A percentile compares a stretch with the other conserved stretches of the same genome.
Evolutionary conservation across 2,113 vertebrate genomes (phyloP).

Genomic region (Sphyrna mokarran): DNA sequence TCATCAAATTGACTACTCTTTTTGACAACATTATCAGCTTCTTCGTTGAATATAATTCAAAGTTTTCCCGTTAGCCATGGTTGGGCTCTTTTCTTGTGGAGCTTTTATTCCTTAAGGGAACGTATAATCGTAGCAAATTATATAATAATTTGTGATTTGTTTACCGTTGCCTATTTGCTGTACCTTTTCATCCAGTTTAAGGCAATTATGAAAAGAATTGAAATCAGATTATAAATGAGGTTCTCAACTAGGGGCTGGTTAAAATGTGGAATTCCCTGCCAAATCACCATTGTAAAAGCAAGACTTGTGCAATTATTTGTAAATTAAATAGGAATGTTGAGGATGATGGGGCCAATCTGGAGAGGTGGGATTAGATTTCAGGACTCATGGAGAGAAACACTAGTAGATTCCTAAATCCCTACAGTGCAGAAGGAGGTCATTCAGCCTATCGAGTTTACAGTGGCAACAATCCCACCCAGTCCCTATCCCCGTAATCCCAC

Average conservation of each 20-base stretch:
- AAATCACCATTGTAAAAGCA: not conserved
- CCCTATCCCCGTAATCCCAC: too few species aligned
- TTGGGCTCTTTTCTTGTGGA: not conserved
- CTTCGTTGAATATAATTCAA: not conserved
- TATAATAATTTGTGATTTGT: not conserved
- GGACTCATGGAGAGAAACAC: not conserved
- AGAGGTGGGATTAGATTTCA: not conserved
- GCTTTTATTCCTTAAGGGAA: not conserved
- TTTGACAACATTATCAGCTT: not conserved
- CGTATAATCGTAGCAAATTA: not conserved
- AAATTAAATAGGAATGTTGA: not conserved
- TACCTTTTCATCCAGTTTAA: not conserved
- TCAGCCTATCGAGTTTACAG: too few species aligned
- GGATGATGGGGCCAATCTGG: not conserved
- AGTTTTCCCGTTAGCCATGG: not conserved
- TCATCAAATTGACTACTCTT: not conserved
- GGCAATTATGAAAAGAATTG: not conserved
- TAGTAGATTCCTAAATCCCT: not conserved
- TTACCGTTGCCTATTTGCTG: not conserved
- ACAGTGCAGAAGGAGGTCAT: too few species aligned
- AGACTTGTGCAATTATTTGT: not conserved
- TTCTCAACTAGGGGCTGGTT: not conserved
- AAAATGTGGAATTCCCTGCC: not conserved
- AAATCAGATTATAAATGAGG: not conserved
- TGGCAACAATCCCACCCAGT: too few species aligned